Conservation (phyloP, 2,113 vertebrate genomes). For the Neomonachus schauinslandi region DNA sequence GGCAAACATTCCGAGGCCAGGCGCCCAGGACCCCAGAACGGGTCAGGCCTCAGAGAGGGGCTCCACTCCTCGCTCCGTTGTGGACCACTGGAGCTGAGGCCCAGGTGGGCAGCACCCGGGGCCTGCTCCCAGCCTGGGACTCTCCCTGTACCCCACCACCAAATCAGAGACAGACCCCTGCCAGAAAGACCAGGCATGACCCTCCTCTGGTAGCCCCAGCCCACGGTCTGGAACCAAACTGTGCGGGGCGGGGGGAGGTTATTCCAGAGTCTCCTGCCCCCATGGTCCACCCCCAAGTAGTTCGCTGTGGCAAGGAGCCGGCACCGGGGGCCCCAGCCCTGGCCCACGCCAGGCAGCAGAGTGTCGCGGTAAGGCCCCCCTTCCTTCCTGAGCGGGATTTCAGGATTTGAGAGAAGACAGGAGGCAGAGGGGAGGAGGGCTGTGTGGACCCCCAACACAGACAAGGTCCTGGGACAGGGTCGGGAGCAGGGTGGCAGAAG, state of each 20-base stretch:
- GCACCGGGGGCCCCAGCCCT: neutral
- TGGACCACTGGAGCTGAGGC: neutral
- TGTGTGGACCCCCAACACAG: no score
- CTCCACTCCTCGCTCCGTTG: neutral
- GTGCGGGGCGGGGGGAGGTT: fast-evolving
- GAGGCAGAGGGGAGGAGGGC: neutral
- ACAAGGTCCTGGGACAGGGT: neutral
- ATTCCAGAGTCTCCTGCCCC: neutral
- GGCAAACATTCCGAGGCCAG: neutral
- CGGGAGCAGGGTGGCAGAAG: fast-evolving
- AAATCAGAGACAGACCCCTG: no score
- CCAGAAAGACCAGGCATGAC: no score
- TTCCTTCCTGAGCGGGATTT: neutral
- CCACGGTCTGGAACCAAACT: neutral
- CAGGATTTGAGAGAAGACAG: neutral
- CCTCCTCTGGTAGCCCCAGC: neutral
- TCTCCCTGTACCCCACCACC: neutral
- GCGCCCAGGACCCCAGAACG: neutral
- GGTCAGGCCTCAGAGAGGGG: neutral
- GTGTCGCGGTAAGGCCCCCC: neutral
- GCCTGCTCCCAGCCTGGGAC: neutral
- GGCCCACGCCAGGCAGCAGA: neutral
- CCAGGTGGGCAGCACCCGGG: neutral
- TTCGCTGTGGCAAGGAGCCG: neutral
- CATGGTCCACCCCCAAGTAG: fast-evolving